Evolutionary conservation across 2,113 vertebrate species (phyloP), one percentile per base, ranked within the genome.

Genomic region (Salvelinus fontinalis): DNA sequence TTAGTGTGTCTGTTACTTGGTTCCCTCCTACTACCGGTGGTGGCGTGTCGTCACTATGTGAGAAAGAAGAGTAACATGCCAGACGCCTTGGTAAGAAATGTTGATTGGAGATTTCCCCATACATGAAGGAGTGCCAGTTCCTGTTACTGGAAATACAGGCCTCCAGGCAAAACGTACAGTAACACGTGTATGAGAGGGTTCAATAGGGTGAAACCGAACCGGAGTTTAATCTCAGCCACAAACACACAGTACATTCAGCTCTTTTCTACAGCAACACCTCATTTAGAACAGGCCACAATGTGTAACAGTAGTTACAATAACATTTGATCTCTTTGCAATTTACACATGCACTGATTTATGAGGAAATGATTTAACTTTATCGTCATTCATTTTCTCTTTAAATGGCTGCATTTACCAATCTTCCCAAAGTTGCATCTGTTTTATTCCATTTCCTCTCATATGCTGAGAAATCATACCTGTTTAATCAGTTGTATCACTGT

Each of bases 1-100:
- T n/a, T 68, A 5, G 77, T 4, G 16, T 76, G 70, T 26, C 57
- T 89, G 26, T 71, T 93, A 29, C 22, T 62, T 12, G 69, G 34
- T 26, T 0, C 74, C 0, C 11, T 76, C 27, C 66, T 76, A 2
- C 0, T 79, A 7, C 16, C 62, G 2, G 18, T 62, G 1, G 71
- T 80, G 13, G 66, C 60, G 13, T 31, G 18, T 48, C 84, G 82
- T 51, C 73, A 62, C 60, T 91, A 89, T 2, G 29, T 88, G 24
- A 88, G 73, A 2, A 85, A 79, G 77, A 39, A 69, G 59, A 68
- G 4, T 1, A 70, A 4, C 20, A 60, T 75, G 20, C 92, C 90
- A 20, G 11, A 14, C 2, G 8, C 22, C 24, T 57, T 93, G 89
- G 93, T 94, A 78, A 93, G 90, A 60, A 4, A 59, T 54, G 0